phyloP scores from a whole-genome alignment of 2,888 invertebrate species.

The Hyppa rectilinea region DNA sequence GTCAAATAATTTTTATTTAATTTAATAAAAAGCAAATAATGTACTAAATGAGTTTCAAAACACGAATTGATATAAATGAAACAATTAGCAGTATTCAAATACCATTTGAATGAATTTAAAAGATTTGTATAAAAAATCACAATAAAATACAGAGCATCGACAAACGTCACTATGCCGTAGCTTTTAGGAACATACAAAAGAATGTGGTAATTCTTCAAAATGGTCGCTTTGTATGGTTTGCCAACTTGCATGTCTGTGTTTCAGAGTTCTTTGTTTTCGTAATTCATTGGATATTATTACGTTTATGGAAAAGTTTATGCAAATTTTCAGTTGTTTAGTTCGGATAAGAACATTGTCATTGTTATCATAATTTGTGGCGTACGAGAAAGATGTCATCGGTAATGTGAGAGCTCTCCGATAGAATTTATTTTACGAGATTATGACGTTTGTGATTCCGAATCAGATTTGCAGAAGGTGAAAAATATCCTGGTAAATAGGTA shows the following conservation, averaged over 20 bases:
- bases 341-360: slow-evolving; percentile 71
- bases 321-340: slow-evolving; percentile 71
- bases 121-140: slow-evolving; percentile 27
- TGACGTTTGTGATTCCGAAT: slow-evolving; percentile 83
- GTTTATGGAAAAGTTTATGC: slow-evolving; percentile 73
- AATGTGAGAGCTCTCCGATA: slow-evolving; percentile 89
- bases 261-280: slow-evolving; percentile 90
- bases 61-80: background rate
- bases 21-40: background rate
- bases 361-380: slow-evolving; percentile 76
- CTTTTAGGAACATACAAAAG: slow-evolving; percentile 88
- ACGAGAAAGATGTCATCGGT: slow-evolving; percentile 89
- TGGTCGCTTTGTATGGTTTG: slow-evolving; percentile 93
- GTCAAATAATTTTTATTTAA: background rate
- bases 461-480: slow-evolving; percentile 80
- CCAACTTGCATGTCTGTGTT: slow-evolving; percentile 91
- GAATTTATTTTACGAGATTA: slow-evolving; percentile 86
- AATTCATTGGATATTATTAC: slow-evolving; percentile 76
- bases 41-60: background rate
- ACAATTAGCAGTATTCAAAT: background rate
- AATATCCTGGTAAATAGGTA: slow-evolving; percentile 79
- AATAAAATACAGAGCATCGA: slow-evolving; percentile 64
- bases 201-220: slow-evolving; percentile 94
- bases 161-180: slow-evolving; percentile 78
- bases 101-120: background rate